Evolutionary conservation across 2,797 vertebrate species (phyloP), one percentile per base, ranked within the genome.

Genomic region (Scleropages formosus): DNA sequence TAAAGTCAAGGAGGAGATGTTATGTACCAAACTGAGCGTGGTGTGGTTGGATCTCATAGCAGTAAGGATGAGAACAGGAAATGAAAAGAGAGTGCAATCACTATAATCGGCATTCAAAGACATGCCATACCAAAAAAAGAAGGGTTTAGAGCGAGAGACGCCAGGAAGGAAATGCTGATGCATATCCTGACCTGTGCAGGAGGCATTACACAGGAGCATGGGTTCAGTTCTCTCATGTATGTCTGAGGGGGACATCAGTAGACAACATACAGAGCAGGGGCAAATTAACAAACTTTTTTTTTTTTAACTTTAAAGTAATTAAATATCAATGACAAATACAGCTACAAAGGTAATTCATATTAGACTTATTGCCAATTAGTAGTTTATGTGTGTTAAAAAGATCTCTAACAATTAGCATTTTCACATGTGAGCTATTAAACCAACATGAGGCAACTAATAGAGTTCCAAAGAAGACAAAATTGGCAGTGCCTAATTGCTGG

Each of bases 61-160:
- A 72, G 68, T 51, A 16, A 18, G 7, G 27, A 60, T 26, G 13
- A 27, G 26, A 27, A 46, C n/a, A 62, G 56, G 49, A 47, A 67
- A 67, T 47, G 66, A 58, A 66, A 53, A 78, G 62, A 73, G 47
- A 75, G 20, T 22, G 49, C 75, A 73, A 60, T 13, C 11, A 39
- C 49, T 27, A 61, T 73, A 44, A 20, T 73, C 46, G 46, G 10
- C 9, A n/a, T 44, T 60, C 20, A 31, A 64, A 61, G 49, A 64
- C 60, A 31, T 18, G 46, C 22, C 16, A 61, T 56, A 20, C 49
- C 49, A 53, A 56, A 47, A 61, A 61, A 24, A 66, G n/a, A n/a
- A n/a, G n/a, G n/a, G n/a, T n/a, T n/a, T n/a, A n/a, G n/a, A n/a
- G n/a, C n/a, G n/a, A n/a, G n/a, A 72, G 67, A 67, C 66, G 66